Base-by-base conservation (phyloP, 2,113 vertebrate species). In the Orthonyx spaldingii region DNA sequence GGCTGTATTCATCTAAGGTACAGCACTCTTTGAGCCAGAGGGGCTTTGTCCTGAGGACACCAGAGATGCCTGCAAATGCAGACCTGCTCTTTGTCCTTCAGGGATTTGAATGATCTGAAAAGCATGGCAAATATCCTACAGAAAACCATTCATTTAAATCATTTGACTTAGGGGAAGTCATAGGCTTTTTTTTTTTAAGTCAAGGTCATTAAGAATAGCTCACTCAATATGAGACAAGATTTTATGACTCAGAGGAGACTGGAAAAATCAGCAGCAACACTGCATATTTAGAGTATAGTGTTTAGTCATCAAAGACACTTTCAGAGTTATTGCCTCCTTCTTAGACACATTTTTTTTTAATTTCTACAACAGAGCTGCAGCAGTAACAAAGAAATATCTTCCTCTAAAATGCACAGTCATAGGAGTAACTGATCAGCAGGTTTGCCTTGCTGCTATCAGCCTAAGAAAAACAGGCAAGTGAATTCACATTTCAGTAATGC, bases 181-280 rank as follows among this genome's bases (percentile, higher is more conserved):
- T 7, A 41, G 41, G 19, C 18, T 47, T 84, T 57, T 65, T 56
- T 79, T 83, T 71, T 64, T 30, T 2, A 69, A 75, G 64, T 78
- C 60, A 89, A 94, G 85, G 92, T 95, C 86, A 77, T 95, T 93
- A 90, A 65, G 81, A 85, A 94, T 42, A 68, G 37, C 49, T 88
- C 46, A 46, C 37, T 93, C 42, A 24, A 33, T 55, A 44, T 0
- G 3, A 91, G 82, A 85, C 76, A 77, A 52, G 64, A 63, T 83
- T 92, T 95, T 84, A 94, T 93, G 94, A 97, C 85, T 95, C 95
- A 81, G 65, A 39, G 69, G 88, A 95, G 93, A 84, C 68, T 71
- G 42, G n/a, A 59, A 91, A 90, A 90, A 90, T 86, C 72, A 89
- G 59, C 83, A 95, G 64, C 85, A 71, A 84, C 56, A 33, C 83